phyloP scores from a whole-genome alignment of 2,797 vertebrate genomes.

The Iguana delicatissima region DNA sequence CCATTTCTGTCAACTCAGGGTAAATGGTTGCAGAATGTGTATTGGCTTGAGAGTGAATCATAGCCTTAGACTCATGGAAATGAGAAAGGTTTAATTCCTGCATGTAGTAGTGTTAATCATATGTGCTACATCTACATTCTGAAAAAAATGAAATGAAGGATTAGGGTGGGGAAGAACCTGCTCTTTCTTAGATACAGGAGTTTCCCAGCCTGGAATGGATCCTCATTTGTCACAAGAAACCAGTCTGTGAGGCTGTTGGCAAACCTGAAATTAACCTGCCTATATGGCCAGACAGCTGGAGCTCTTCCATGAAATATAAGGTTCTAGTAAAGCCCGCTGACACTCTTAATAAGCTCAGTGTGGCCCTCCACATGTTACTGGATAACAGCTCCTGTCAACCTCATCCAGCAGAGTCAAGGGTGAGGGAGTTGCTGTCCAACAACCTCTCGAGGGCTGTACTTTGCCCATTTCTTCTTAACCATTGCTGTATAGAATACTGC shows the following conservation, averaged over 20 bases:
- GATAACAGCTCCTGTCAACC: not conserved
- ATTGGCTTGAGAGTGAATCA: not conserved
- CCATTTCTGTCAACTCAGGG: not conserved
- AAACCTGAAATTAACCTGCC: not conserved
- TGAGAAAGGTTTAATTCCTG: not conserved
- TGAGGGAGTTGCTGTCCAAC: no score
- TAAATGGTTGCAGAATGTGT: not conserved
- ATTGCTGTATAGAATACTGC: not conserved
- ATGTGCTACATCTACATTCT: not conserved
- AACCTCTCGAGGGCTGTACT: no score
- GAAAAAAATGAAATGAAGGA: conserved; percentile 21
- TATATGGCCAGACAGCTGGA: not conserved
- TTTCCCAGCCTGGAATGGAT: not conserved
- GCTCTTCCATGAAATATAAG: not conserved
- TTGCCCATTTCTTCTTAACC: no score
- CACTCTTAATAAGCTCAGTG: no score
- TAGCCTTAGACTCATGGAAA: not conserved
- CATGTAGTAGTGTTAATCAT: not conserved
- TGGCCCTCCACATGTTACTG: no score
- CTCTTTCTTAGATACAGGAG: not conserved
- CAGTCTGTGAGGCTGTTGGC: not conserved
- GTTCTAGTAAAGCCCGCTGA: no score
- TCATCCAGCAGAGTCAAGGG: not conserved
- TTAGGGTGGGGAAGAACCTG: no score
- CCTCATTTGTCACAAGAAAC: not conserved